Base-by-base conservation (phyloP, 2,113 vertebrate species). In the Perccottus glenii region DNA sequence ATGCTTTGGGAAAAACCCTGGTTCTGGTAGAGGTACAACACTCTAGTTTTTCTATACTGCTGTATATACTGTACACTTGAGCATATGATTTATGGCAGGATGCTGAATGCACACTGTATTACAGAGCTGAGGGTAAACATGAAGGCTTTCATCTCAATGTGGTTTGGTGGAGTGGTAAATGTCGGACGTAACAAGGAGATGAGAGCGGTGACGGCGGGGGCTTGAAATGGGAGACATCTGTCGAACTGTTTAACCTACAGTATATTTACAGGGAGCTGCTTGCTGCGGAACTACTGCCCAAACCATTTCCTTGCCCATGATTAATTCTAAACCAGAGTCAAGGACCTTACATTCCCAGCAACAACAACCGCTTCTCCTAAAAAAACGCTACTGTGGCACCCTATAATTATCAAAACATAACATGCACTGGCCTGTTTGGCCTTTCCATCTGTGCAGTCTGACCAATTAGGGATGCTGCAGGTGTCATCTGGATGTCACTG, bases 321-420 rank as follows among this genome's bases (percentile, higher is more conserved):
- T 89, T 84, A 86, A 86, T 84, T 58, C 64, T 64, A 43, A 61
- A 68, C 70, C 68, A 43, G 68, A 66, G 59, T 57, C 7, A 60
- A 71, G 60, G 60, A 75, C 60, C 60, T 61, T 61, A 46, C 58
- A 63, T 89, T 80, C 74, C 73, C 84, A 75, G 67, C 11, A 83
- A 67, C 71, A 75, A 70, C 78, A 77, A 75, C 72, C 57, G 27
- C n/a, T 79, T 74, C 70, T 64, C 48, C 14, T 44, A 72, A 83
- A 88, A 77, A 74, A 67, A n/a, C 11, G 0, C 87, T 5, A 27
- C 64, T 52, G 47, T 36, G 69, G 69, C 38, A 60, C 68, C 70
- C 85, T 88, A 42, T 85, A 84, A 91, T 90, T 86, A 89, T 83
- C 77, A 67, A 75, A 84, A 76, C 68, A 68, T 75, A 80, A 81